These are phyloP conservation scores for Neuroterus valhalla DNA, from an alignment of 1,140 invertebrate genomes.

Conservation along the genomic window DNA sequence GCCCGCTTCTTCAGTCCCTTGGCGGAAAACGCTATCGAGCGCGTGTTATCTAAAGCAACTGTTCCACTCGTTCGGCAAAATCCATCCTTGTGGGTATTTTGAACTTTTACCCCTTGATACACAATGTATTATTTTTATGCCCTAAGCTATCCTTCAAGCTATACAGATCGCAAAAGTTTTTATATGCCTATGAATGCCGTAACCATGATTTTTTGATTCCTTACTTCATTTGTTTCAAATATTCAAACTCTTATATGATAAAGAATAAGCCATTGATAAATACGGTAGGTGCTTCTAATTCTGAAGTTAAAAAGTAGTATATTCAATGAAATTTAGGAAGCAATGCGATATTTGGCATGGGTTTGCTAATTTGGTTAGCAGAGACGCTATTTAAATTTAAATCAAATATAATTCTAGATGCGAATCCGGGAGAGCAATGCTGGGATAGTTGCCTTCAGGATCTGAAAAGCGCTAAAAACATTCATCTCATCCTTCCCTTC, in stretches of 20 bases:
- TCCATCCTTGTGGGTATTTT: no score
- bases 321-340: neutral
- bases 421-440: neutral
- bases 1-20: no score
- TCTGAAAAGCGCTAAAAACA: conserved; percentile 27
- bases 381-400: conserved; percentile 26
- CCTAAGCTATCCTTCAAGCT: no score
- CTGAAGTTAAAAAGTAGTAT: neutral
- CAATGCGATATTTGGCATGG: conserved; percentile 1
- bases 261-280: neutral
- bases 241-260: neutral
- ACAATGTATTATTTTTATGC: no score
- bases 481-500: conserved; percentile 14
- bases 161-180: no score
- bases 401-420: conserved; percentile 14
- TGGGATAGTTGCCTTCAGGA: neutral
- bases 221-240: no score
- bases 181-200: no score
- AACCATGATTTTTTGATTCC: no score
- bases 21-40: no score
- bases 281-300: neutral
- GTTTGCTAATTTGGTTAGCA: conserved; percentile 18
- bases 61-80: no score
- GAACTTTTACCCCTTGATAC: no score
- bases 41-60: no score